Conservation (phyloP, 2,797 vertebrate species). For the Enteromius afrohamiltoni region DNA sequence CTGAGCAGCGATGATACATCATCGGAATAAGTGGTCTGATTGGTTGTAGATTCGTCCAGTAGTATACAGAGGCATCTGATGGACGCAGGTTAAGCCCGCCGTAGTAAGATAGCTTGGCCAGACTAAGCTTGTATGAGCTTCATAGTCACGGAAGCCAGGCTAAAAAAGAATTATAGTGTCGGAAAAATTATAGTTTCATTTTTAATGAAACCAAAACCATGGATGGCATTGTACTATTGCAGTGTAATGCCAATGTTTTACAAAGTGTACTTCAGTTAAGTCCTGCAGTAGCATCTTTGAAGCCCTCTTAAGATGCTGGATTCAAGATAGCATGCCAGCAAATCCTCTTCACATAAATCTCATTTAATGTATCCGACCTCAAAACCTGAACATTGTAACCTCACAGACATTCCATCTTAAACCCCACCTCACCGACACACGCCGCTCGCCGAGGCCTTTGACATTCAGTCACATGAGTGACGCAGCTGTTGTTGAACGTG, state of each 20-base stretch:
- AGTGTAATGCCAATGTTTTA: not conserved
- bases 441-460: conserved; percentile 1
- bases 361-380: conserved; percentile 24
- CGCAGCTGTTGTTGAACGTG: conserved; percentile 25
- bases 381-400: conserved; percentile 17
- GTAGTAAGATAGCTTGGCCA: too few relatives aligned
- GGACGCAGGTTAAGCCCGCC: too few relatives aligned
- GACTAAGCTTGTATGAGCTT: too few relatives aligned
- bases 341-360: conserved; percentile 29
- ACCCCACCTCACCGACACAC: conserved; percentile 4
- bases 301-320: conserved; percentile 18
- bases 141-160: too few relatives aligned
- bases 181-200: not conserved
- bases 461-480: conserved; percentile 34
- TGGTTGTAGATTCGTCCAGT: too few relatives aligned
- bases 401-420: conserved; percentile 26
- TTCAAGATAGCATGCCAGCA: conserved; percentile 2
- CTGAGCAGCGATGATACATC: too few relatives aligned
- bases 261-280: not conserved
- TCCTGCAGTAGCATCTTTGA: not conserved
- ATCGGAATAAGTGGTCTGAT: too few relatives aligned
- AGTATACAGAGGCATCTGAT: too few relatives aligned
- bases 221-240: not conserved
- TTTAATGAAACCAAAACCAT: conserved; percentile 2
- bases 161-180: not conserved